Evolutionary conservation across 2,888 invertebrate species (phyloP), one percentile per base, ranked within the genome.

Genomic region (Crepidodera aurea): DNA sequence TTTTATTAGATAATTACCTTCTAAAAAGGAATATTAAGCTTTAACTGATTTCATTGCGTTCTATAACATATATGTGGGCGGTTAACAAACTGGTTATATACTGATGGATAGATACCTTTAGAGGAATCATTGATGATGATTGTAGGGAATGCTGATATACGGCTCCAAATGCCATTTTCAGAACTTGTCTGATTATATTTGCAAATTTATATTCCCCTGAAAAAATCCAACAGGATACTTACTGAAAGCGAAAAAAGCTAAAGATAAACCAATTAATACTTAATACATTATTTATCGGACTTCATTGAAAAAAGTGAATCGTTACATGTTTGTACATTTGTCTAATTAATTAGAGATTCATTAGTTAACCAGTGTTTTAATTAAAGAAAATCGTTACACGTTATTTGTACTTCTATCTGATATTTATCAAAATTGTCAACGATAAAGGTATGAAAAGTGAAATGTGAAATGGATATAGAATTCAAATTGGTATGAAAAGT

Each of bases 131-230:
- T 57, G 51, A 60, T 63, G 60, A 58, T 58, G 54, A 60, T 57
- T 64, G 53, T 60, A 59, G 58, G 51, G 62, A 64, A 65, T 66
- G 68, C 60, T 61, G 66, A 64, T 66, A 63, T 66, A 68, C 64
- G 59, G 59, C 64, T 62, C 51, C 51, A 62, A 60, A 67, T 60
- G 48, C 64, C 64, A 61, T 66, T 67, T 67, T 60, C 55, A 64
- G 63, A 66, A 64, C 60, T 60, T 44, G 66, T 56, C 53, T 44
- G 37, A 65, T 65, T 62, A 65, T 65, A 65, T 65, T 62, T 62
- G 62, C 65, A 65, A 60, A 65, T 65, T 65, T 40, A 42, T 50
- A 32, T 25, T 25, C 29, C 40, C 40, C 48, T 42, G 27, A 54
- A 32, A 40, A 46, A 46, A 46, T 42, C 34, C 40, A 54, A 40